Conservation (phyloP, 2,888 invertebrate species). For the Nasonovia ribisnigri region DNA sequence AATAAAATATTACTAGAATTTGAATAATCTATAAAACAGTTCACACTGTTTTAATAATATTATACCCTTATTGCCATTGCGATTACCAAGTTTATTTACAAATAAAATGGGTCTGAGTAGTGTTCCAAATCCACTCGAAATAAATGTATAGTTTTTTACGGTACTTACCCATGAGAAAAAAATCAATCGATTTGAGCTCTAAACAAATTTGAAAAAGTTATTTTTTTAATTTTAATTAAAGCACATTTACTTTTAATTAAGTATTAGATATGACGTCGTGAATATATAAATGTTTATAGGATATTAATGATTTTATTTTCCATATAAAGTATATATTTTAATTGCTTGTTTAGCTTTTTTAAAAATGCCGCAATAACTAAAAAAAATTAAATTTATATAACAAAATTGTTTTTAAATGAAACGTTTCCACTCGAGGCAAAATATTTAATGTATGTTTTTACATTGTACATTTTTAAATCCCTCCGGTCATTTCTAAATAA, state of each 20-base stretch:
- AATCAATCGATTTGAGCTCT: neutral
- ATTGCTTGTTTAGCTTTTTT: neutral
- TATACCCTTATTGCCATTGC: neutral
- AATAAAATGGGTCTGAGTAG: neutral
- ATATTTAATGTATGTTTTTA: slow-evolving; percentile 27
- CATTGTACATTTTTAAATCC: slow-evolving; percentile 25
- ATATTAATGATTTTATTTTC: neutral
- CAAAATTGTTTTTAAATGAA: slow-evolving; percentile 27
- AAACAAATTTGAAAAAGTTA: neutral
- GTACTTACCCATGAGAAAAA: neutral
- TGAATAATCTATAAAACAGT: neutral
- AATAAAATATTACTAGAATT: slow-evolving; percentile 6
- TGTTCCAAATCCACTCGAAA: neutral
- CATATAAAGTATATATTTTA: neutral
- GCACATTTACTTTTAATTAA: neutral
- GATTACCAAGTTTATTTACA: neutral
- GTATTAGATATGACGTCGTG: neutral
- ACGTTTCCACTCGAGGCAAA: slow-evolving; percentile 8
- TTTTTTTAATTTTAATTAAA: neutral
- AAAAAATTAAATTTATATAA: neutral
- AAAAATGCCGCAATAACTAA: neutral
- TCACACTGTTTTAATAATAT: slow-evolving; percentile 16
- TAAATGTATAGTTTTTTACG: neutral
- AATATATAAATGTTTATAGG: neutral
- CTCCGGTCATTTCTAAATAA: slow-evolving; percentile 23